These are phyloP conservation scores for Melipona beecheii DNA, from an alignment of 2,888 invertebrate genomes.

Conservation along the genomic window DNA sequence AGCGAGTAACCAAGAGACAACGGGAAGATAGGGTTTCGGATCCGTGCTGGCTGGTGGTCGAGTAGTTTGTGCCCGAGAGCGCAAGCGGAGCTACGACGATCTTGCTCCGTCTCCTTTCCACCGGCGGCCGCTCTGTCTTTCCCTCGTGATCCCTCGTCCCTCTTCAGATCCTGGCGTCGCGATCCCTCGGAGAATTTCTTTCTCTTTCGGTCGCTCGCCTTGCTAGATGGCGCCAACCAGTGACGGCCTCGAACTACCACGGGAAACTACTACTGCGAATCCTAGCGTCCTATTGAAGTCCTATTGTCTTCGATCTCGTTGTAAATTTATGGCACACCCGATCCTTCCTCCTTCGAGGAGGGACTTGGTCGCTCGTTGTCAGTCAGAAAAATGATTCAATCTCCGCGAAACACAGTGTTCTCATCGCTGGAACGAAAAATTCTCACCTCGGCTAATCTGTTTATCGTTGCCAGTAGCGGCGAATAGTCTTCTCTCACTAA, in stretches of 20 bases:
- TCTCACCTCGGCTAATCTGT: conserved; percentile 6
- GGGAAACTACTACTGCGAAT: neutral
- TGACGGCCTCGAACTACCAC: conserved; percentile 21
- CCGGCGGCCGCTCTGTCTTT: conserved; percentile 34
- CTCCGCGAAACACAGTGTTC: neutral
- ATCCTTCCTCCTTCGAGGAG: neutral
- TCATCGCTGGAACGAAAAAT: neutral
- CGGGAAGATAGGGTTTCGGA: conserved; percentile 72
- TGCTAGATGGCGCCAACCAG: conserved; percentile 61
- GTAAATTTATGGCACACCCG: no score
- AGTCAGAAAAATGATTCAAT: neutral
- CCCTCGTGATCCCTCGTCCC: conserved; percentile 53
- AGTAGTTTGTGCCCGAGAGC: conserved; percentile 82
- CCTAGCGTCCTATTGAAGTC: neutral
- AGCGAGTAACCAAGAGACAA: conserved; percentile 34
- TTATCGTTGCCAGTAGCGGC: conserved; percentile 31
- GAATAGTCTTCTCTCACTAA: neutral
- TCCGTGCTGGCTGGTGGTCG: conserved; percentile 81
- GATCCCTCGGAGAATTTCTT: conserved; percentile 47
- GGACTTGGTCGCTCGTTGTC: neutral
- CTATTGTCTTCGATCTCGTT: neutral
- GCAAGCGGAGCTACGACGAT: conserved; percentile 72
- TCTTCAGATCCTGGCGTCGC: conserved; percentile 54
- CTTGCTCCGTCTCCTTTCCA: conserved; percentile 66
- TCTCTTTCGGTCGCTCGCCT: conserved; percentile 53